Base-by-base conservation (phyloP, 2,113 vertebrate species). In the Cryptoleucopteryx plumbea region DNA sequence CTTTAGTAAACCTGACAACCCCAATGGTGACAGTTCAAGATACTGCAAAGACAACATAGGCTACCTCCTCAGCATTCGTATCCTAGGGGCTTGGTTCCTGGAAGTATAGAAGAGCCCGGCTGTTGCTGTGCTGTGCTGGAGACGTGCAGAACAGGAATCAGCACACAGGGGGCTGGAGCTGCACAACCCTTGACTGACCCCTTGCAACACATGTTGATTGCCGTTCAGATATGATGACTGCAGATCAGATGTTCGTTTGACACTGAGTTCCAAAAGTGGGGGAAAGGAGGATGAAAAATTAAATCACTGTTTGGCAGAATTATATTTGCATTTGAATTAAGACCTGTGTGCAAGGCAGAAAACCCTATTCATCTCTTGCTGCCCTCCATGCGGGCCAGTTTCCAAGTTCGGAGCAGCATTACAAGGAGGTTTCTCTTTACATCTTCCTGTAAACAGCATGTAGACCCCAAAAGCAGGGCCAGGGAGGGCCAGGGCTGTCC, bases 121-220 rank as follows among this genome's bases (percentile, higher is more conserved):
- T 58, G 16, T 73, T 67, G 40, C 26, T 55, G 34, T 68, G 56
- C 65, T 91, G 34, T 47, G 66, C 56, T 25, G 18, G 40, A 82
- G 55, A 91, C 1, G 0, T 74, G 86, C 59, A 78, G 80, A 86
- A 74, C 77, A 87, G 83, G 55, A 86, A 88, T 70, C 47, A 11
- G 43, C 75, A 48, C 13, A 68, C 58, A 86, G 62, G 45, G 65
- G n/a, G 15, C 84, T 87, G 82, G 66, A 93, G 92, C 87, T 88
- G 70, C 52, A 79, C 90, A 88, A 90, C 94, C 81, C 58, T 70
- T 82, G 48, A 16, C 56, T 95, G 90, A 94, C 93, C 93, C 87
- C 66, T 96, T 90, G 87, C 90, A 94, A 87, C 74, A 80, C 53
- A 88, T 71, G 70, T 67, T 88, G 93, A 72, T 94, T 96, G 74